Base-by-base conservation (phyloP, 2,888 invertebrate genomes). In the Anticlea derivata region DNA sequence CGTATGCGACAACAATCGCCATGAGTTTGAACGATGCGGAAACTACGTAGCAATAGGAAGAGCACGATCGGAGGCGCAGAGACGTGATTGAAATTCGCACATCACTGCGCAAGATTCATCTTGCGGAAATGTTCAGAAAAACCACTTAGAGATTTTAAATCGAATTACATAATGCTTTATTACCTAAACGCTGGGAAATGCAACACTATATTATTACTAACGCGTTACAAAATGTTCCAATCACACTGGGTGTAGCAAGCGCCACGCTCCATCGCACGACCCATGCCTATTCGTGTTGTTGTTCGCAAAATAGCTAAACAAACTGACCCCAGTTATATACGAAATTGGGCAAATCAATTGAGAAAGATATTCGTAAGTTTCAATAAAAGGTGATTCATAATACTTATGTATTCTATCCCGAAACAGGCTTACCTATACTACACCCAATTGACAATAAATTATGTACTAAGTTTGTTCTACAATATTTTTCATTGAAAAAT, bases 231-330 rank as follows among this genome's bases (percentile, higher is more conserved):
- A 73, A 73, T 58, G 45, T 67, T 61, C n/a, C 61, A 65, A 76
- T 72, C 78, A 78, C 78, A 73, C 73, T 60, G 54, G 47, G 52
- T 79, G 73, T 63, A 65, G 79, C 60, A 74, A 78, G 52, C 24
- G 63, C 40, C 61, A 67, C 70, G 75, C 55, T 66, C 58, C 47
- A 50, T 20, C 60, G 65, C 51, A 39, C 59, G 49, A 50, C 58
- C 51, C 60, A 35, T 35, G 33, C 33, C 30, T 29, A 20, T 30
- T 48, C 51, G 55, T 51, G 64, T 53, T 50, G 35, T 59, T 57
- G 61, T 56, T 65, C 54, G 51, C 50, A 48, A 55, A 66, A 67
- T 55, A 34, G 38, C 48, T 59, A 58, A 66, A 3, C 13, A n/a
- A n/a, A 62, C 63, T 33, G 50, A 66, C 67, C 72, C 69, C 66